phyloP scores from a whole-genome alignment of 2,797 vertebrate genomes.

The Hipposideros larvatus region DNA sequence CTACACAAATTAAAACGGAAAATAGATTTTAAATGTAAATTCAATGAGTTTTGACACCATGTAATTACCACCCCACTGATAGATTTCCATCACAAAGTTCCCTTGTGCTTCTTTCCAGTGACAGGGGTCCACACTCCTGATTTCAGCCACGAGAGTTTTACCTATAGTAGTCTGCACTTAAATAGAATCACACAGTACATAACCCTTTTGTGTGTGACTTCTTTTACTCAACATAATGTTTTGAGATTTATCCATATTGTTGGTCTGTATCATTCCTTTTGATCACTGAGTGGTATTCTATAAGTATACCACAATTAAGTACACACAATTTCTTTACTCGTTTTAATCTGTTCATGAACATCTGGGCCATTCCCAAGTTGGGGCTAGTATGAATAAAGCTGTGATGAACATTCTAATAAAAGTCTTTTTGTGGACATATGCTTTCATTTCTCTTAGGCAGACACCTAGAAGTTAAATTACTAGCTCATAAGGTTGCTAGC shows the following conservation, averaged over 20 bases:
- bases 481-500: background rate
- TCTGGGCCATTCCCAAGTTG: background rate
- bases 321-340: background rate
- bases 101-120: background rate
- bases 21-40: background rate
- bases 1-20: background rate
- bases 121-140: background rate
- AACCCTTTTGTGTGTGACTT: background rate
- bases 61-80: background rate
- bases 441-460: constrained; percentile 13
- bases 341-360: background rate
- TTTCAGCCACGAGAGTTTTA: background rate
- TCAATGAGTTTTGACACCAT: background rate
- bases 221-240: background rate
- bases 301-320: background rate
- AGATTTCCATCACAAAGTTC: background rate
- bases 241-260: background rate
- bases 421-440: background rate
- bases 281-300: background rate
- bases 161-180: background rate
- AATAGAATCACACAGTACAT: background rate
- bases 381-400: background rate
- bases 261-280: background rate
- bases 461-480: background rate
- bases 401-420: background rate